Conservation (phyloP, 37 sponge, comb jelly and placozoan genomes). For the Cladorhizidae sp. region DNA sequence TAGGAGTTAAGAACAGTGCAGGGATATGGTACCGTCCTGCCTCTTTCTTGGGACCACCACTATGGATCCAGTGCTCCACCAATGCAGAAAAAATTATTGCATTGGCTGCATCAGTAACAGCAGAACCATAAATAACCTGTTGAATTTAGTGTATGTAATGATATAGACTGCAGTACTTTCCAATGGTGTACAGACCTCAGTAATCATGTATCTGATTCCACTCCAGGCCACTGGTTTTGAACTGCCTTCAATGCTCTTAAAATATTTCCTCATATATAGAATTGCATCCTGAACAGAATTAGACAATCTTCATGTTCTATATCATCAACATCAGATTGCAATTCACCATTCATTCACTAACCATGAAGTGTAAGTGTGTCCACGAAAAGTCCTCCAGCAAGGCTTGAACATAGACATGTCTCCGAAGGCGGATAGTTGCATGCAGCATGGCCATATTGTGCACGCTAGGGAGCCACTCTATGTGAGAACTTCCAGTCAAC, state of each 20-base stretch:
- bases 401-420: slow-evolving; percentile 16
- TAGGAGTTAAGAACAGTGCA: slow-evolving; percentile 53
- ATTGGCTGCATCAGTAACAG: slow-evolving; percentile 42
- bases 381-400: slow-evolving; percentile 47
- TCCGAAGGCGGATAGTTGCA: slow-evolving; percentile 43
- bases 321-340: background rate
- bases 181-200: slow-evolving; percentile 53
- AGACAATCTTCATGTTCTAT: background rate
- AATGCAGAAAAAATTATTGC: slow-evolving; percentile 26
- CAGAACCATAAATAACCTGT: slow-evolving; percentile 81
- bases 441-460: slow-evolving; percentile 72
- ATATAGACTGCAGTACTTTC: background rate
- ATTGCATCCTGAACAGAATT: slow-evolving; percentile 43
- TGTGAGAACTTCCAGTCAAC: slow-evolving; percentile 34
- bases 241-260: background rate
- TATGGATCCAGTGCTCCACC: slow-evolving; percentile 78
- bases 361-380: slow-evolving; percentile 55
- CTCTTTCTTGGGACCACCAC: slow-evolving; percentile 57
- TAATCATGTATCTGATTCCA: slow-evolving; percentile 75
- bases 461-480: slow-evolving; percentile 82
- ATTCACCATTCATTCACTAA: background rate
- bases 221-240: slow-evolving; percentile 63
- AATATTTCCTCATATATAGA: slow-evolving; percentile 29
- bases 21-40: slow-evolving; percentile 69
- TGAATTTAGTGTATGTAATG: background rate